Base-by-base conservation (phyloP, 2,888 invertebrate species). In the Agonopterix arenella region DNA sequence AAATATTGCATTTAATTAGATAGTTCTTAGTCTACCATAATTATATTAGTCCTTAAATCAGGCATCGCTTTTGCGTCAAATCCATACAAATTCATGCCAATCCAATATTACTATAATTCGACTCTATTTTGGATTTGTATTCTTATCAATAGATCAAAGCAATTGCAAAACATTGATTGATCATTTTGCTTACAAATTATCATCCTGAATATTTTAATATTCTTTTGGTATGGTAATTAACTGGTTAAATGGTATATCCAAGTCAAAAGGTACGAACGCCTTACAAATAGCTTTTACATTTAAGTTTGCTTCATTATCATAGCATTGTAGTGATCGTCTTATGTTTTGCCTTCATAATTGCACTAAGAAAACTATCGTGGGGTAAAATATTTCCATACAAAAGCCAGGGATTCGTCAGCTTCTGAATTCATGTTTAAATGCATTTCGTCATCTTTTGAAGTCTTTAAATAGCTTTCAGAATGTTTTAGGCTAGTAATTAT, bases 341-440 rank as follows among this genome's bases (percentile, higher is more conserved):
- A 28, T 74, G 56, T 63, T 72, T 84, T 84, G 84, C 84, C 59
- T 73, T 68, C 76, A 77, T 70, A 56, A 57, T 28, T 72, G 84
- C 84, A 84, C 83, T 57, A 50, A 52, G 54, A 62, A 58, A 42
- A 47, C 9, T 10, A 52, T 68, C 64, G 63, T 65, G 71, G 67
- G 68, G 64, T 73, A 4, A 38, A 46, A 13, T 59, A 63, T 57
- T 52, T 59, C 55, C 66, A 59, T 56, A 50, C 28, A 58, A 52
- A 63, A 59, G 64, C 65, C 73, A 74, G 76, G 77, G 72, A 61
- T 64, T 69, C 74, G 68, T 68, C 71, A 66, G 61, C 63, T 61
- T 63, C 60, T 65, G 52, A 64, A 66, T 61, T 63, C 61, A 64
- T 60, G 53, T 49, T 47, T 48, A 58, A 62, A 54, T 58, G 10